Conservation (phyloP, 2,888 invertebrate species). For the Napeogenes inachia region DNA sequence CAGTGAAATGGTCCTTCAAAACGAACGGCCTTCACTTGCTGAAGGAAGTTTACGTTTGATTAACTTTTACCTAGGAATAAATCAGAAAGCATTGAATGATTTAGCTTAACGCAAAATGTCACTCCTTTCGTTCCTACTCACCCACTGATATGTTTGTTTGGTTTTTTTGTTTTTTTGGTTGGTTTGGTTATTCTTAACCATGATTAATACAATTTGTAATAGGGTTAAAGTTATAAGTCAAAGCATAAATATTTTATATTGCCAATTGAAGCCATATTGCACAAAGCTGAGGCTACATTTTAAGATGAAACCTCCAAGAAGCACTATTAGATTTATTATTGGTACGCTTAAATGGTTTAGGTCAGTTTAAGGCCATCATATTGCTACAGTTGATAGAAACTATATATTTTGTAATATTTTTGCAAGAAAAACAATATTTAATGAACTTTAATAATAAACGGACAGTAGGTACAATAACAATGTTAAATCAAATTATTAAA, state of each 20-base stretch:
- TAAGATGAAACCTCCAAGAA: neutral
- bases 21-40: conserved; percentile 66
- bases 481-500: no score
- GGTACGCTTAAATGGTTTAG: neutral
- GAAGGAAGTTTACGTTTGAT: conserved; percentile 74
- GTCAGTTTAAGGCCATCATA: no score
- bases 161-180: neutral
- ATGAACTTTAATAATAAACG: no score
- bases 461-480: no score
- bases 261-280: neutral
- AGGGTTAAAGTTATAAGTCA: neutral
- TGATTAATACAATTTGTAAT: neutral
- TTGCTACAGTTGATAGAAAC: no score
- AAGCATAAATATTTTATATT: neutral
- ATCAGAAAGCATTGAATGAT: neutral
- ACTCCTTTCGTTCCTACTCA: neutral
- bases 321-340: conserved; percentile 4
- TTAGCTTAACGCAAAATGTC: neutral
- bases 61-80: conserved; percentile 46
- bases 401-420: no score
- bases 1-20: conserved; percentile 75
- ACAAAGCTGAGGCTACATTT: neutral
- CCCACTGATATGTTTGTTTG: neutral
- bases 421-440: no score
- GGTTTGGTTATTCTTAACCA: neutral